These are phyloP conservation scores for Polypterus senegalus DNA, from an alignment of 2,113 vertebrate species.

Conservation along the genomic window DNA sequence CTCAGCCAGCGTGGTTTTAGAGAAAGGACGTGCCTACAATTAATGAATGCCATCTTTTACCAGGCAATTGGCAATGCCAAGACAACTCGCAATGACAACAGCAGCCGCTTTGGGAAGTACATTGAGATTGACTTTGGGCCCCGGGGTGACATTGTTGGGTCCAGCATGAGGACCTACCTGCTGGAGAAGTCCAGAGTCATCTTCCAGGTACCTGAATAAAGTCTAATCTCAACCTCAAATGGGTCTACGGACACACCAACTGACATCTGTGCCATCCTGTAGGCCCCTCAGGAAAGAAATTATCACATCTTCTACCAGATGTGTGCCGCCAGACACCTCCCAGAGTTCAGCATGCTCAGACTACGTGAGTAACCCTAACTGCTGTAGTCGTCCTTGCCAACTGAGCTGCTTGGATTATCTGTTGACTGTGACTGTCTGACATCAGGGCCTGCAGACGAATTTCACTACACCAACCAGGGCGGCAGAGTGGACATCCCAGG, in stretches of 20 bases:
- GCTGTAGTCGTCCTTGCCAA: neutral
- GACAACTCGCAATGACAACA: constrained; percentile 63
- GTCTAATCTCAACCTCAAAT: no score
- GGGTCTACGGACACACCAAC: neutral
- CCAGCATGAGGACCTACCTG: constrained; percentile 60
- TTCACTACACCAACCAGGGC: constrained; percentile 54
- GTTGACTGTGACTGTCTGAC: neutral
- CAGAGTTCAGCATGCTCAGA: constrained; percentile 44
- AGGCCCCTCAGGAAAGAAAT: constrained; percentile 53
- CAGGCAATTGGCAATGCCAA: constrained; percentile 69
- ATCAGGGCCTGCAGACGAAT: constrained; percentile 46
- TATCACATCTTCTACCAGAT: constrained; percentile 67
- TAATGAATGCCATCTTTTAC: neutral
- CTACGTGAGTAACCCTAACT: constrained; percentile 38
- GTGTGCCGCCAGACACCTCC: constrained; percentile 48
- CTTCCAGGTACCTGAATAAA: constrained; percentile 45
- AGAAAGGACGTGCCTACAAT: no score
- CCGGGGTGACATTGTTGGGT: constrained; percentile 46
- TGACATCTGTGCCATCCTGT: neutral
- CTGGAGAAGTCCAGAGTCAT: constrained; percentile 65
- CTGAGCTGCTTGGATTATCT: neutral
- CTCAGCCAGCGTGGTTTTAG: neutral
- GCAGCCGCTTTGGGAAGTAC: constrained; percentile 66
- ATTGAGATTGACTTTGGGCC: constrained; percentile 54
- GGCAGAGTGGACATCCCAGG: constrained; percentile 31